Base-by-base conservation (phyloP, 2,888 invertebrate species). In the Homarus gammarus region DNA sequence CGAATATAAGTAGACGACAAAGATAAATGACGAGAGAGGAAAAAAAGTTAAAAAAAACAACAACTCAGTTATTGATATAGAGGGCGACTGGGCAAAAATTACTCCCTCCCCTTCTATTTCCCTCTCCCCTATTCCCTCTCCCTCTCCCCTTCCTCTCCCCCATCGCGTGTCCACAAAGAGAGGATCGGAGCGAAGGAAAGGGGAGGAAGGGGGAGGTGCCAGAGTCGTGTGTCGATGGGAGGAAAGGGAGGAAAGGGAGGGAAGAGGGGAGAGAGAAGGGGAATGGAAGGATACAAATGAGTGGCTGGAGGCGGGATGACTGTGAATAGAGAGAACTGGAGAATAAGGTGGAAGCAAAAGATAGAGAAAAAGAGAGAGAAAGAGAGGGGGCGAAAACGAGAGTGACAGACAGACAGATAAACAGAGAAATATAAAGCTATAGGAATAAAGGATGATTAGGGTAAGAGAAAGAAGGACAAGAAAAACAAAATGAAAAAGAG, bases 151-250 rank as follows among this genome's bases (percentile, higher is more conserved):
- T 56, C 56, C 68, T 70, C 27, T 70, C 70, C 40, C 44, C 82
- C 82, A 15, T 78, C 51, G 44, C 70, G 82, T 44, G 44, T 61
- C 44, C 44, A 84, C 73, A 84, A 56, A 83, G 83, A 72, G 44
- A 44, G 72, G 27, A 38, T 33, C 40, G 75, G 61, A n/a, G 56
- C 18, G 49, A 31, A 75, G 40, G 56, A 75, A 40, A 22, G 36
- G 72, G 33, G 72, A 72, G 27, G 33, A 6, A 31, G 2, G n/a
- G 18, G 18, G 40, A 40, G 33, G 77, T 22, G 18, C 31, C 31
- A 27, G 51, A 77, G 49, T 6, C 2, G 12, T 73, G 6, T 68
- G 33, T 68, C 8, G 12, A 68, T 6, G 12, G 38, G 40, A 84
- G 51, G 36, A 36, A 22, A 31, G 56, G 68, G 64, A 27, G 18